phyloP scores from a whole-genome alignment of 2,888 invertebrate genomes.

The Dryobotodes eremita region DNA sequence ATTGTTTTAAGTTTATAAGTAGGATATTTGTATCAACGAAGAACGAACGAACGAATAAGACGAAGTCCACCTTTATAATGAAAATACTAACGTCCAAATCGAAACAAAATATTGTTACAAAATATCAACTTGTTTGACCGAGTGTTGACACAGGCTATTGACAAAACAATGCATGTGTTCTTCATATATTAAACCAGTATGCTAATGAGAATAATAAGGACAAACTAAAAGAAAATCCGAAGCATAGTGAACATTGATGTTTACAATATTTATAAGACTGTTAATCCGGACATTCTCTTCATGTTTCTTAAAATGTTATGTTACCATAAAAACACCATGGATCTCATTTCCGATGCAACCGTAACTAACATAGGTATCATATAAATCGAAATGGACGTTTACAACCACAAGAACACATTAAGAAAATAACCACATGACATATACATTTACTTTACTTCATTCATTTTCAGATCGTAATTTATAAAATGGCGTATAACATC shows the following conservation, averaged over 20 bases:
- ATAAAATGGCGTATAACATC: conserved; percentile 17
- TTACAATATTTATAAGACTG: neutral
- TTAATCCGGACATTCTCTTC: neutral
- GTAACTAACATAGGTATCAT: neutral
- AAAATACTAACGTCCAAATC: conserved; percentile 2
- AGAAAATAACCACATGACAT: conserved; percentile 33
- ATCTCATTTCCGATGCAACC: neutral
- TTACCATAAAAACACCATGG: neutral
- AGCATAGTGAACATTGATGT: neutral
- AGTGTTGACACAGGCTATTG: conserved; percentile 3
- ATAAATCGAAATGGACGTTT: conserved; percentile 15
- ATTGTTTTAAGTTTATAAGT: neutral
- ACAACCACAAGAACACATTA: conserved; percentile 6
- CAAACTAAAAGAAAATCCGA: neutral
- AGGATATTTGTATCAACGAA: neutral
- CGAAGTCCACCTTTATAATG: neutral
- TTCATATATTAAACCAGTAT: neutral
- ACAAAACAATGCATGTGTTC: neutral
- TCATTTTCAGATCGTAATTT: conserved; percentile 28
- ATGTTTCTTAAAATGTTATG: neutral
- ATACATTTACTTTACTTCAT: conserved; percentile 18
- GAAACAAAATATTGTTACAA: conserved; percentile 12
- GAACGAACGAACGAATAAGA: too few relatives aligned
- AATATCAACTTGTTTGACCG: conserved; percentile 11
- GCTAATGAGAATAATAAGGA: neutral